Conservation (phyloP, 2,888 invertebrate species). For the Sabatieria punctata region DNA sequence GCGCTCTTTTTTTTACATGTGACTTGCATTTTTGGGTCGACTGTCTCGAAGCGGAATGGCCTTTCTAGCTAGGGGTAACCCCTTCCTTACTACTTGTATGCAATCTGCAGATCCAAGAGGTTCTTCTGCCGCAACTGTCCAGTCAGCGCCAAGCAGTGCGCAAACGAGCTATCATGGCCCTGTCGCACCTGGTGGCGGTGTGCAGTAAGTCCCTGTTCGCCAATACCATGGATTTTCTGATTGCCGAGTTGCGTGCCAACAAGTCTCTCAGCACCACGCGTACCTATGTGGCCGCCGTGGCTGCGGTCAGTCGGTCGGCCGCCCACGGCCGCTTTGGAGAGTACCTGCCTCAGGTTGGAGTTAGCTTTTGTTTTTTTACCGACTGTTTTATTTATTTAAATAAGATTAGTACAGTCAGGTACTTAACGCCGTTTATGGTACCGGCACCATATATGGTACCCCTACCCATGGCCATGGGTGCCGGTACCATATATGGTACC, state of each 20-base stretch:
- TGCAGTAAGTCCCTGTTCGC: slow-evolving; percentile 16
- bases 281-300: slow-evolving; percentile 13
- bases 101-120: slow-evolving; percentile 57
- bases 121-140: slow-evolving; percentile 73
- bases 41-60: no score
- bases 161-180: slow-evolving; percentile 52
- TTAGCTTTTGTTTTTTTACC: no score
- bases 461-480: no score
- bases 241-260: slow-evolving; percentile 9
- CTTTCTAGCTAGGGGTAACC: no score
- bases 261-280: slow-evolving; percentile 7
- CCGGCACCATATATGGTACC: no score
- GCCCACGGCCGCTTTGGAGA: slow-evolving; percentile 91
- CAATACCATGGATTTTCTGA: slow-evolving; percentile 15
- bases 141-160: slow-evolving; percentile 82
- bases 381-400: no score
- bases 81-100: no score
- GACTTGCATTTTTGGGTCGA: no score
- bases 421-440: no score
- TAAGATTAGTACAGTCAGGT: no score
- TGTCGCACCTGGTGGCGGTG: slow-evolving; percentile 25
- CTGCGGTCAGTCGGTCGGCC: slow-evolving; percentile 31
- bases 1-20: no score
- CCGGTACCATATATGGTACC: no score
- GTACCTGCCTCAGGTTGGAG: slow-evolving; percentile 53